phyloP scores from a whole-genome alignment of 1,140 invertebrate species.

The Wasmannia auropunctata region DNA sequence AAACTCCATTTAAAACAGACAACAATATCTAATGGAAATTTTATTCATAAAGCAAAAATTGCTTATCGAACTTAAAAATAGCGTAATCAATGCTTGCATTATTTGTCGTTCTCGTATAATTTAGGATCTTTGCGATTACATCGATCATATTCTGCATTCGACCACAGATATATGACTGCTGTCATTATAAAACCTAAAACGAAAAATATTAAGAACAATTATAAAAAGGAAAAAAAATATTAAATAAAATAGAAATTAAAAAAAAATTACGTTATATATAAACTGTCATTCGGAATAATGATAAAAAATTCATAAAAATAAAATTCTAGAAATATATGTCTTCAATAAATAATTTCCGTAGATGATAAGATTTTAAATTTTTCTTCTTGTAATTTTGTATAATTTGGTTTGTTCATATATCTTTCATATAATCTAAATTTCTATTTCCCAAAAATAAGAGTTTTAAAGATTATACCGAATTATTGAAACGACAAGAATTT shows the following conservation, averaged over 20 bases:
- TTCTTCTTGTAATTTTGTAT: neutral
- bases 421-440: neutral
- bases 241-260: neutral
- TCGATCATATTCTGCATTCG: neutral
- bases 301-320: neutral
- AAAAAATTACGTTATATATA: neutral
- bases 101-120: slow-evolving; percentile 66
- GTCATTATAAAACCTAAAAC: slow-evolving; percentile 15
- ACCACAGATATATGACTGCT: neutral
- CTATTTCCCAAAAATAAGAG: neutral
- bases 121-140: slow-evolving; percentile 60
- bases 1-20: neutral
- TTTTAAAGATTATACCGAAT: neutral
- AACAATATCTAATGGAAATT: neutral
- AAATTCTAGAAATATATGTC: neutral
- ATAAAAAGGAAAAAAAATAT: neutral
- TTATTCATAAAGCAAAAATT: neutral
- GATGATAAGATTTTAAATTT: neutral
- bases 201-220: neutral
- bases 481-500: neutral
- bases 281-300: neutral
- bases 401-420: neutral
- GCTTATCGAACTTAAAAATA: neutral
- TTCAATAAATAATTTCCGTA: neutral
- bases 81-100: neutral